Percentiles rank a stretch among this genome's conserved stretches.
Evolutionary conservation across 2,888 invertebrate species (phyloP).

Genomic region (Oxyteleia sp.): DNA sequence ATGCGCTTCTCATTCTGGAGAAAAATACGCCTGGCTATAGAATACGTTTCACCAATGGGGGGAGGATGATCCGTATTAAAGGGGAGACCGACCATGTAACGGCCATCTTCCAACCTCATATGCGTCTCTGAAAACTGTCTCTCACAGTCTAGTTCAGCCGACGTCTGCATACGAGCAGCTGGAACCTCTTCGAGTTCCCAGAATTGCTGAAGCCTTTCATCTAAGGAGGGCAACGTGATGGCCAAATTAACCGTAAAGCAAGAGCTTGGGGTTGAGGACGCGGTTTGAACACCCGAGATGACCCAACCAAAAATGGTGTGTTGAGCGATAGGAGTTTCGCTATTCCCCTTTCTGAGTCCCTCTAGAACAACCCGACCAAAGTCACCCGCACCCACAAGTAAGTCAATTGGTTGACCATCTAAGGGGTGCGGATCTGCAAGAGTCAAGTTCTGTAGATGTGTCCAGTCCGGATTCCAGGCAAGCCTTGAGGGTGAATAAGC

Average conservation of each 20-base stretch:
- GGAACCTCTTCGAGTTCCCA: slow-evolving; percentile 6
- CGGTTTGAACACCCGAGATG: not conserved
- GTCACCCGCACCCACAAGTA: slow-evolving; percentile 8
- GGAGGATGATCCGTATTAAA: slow-evolving; percentile 4
- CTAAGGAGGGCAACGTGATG: not conserved
- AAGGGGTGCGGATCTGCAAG: slow-evolving; percentile 3
- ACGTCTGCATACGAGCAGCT: not conserved
- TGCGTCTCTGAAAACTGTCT: slow-evolving; percentile 12
- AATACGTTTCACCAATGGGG: slow-evolving; percentile 9
- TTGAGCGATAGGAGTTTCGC: not conserved
- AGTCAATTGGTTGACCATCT: not conserved
- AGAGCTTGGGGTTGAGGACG: not conserved
- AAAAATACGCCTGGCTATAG: not conserved
- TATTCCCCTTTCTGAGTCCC: not conserved
- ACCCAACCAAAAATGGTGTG: slow-evolving; percentile 23
- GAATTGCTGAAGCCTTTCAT: not conserved
- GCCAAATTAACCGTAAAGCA: not conserved
- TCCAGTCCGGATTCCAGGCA: not conserved
- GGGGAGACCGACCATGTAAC: slow-evolving; percentile 13
- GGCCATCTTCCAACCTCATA: not conserved
- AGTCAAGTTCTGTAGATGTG: not conserved
- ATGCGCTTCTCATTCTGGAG: slow-evolving; percentile 31
- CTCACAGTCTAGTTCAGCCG: not conserved
- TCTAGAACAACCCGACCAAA: not conserved
- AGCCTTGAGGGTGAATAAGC: not conserved